Base-by-base conservation (phyloP, 1,140 invertebrate genomes). In the Carposina sasakii region DNA sequence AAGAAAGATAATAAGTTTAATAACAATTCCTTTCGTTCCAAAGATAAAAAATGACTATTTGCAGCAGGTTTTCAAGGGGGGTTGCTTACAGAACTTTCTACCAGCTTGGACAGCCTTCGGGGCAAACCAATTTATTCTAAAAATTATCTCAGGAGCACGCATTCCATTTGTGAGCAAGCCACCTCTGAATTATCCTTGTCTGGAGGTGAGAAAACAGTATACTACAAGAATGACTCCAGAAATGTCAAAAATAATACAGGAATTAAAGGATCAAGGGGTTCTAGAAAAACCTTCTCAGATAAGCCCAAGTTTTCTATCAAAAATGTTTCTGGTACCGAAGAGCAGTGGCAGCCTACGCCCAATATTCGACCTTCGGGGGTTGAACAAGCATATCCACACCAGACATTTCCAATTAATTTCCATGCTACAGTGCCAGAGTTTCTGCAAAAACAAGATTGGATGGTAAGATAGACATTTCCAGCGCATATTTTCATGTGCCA, bases 401-500 rank as follows among this genome's bases (percentile, higher is more conserved):
- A 45, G 23, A 10, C 31, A 41, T 30, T 51, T 55, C 17, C 19
- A 46, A 31, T 20, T 51, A 5, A 45, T 55, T 19, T 51, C 48
- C 53, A 55, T 36, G 31, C 42, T 48, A 40, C 30, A 30, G 46
- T 54, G 15, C 46, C 46, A 12, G 45, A 49, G 8, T 54, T 54
- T 17, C 40, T 50, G 3, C 47, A 54, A 26, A 22, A 17, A 19
- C 46, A 47, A 46, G 61, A 67, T 43, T 63, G 55, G 50, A 44
- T 65, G 52, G 34, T 50, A 43, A 53, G 19, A 45, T 72, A 17
- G 60, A 67, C 23, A 63, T 50, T 13, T 59, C 57, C 2, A 55
- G 60, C 17, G 58, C 57, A 4, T 65, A 66, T 24, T 63, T 68
- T 31, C 60, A 62, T 42, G 39, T 67, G 2, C 58, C 54, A 13